Evolutionary conservation across 2,888 invertebrate genomes (phyloP), one percentile per base, ranked within the genome.

Genomic region (Buathra laborator): DNA sequence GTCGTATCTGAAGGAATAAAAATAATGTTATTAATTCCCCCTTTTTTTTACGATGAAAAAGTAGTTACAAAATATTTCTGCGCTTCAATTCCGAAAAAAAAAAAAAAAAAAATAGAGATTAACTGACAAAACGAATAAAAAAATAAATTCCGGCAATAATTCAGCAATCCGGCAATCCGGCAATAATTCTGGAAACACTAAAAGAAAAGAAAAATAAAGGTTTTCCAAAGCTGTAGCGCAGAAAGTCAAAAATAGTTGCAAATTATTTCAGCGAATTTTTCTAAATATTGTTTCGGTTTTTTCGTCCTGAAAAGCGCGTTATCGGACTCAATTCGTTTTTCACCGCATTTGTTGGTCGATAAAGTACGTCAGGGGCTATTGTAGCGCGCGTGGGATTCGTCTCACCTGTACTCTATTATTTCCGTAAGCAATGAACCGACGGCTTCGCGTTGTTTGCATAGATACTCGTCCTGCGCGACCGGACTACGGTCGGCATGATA

Each of bases 401-500:
- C 84, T 89, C 87, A 97, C 95, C 95, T 96, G 93, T 98, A 98
- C 51, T 96, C 95, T 92, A 97, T 96, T 85, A 98, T 97, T 93
- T 97, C 96, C 83, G 95, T 95, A 68, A 98, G 95, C 77, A 98
- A 94, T 53, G 95, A 94, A 10, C 96, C 96, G 85, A 98, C 96
- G 80, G 95, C 95, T 90, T 96, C 96, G 56, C 98, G 95, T 89
- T 97, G 97, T 64, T 95, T 94, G 91, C 97, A 97, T 19, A 98
- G 94, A 92, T 95, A 96, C 81, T 95, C 95, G 93, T 98, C 98
- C 94, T 98, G 97, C 89, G 97, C 97, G 74, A 96, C 95, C 19
- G 96, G 95, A 0, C 96, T 96, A 67, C 97, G 95, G 86, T 97
- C 97, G 0, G 97, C 97, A 87, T 97, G 95, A 95, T 96, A 96